Evolutionary conservation across 1,140 invertebrate species (phyloP).

Genomic region (Onthophagus taurus): DNA sequence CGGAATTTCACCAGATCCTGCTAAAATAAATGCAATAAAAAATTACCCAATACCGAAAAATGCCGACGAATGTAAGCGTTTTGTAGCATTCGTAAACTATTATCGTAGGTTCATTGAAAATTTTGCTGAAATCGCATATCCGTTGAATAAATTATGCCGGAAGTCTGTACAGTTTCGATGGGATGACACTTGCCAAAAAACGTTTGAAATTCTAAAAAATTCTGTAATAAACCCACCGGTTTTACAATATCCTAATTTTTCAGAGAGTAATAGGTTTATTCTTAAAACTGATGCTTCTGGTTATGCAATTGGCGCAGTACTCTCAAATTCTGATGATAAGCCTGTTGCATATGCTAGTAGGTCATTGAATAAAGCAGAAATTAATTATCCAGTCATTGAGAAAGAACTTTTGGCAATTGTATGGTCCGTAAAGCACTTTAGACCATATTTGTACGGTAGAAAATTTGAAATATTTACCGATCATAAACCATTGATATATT

Average conservation of each 20-base stretch:
- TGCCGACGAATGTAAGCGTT: not conserved
- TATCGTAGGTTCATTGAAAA: slow-evolving; percentile 7
- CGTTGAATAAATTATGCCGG: not conserved
- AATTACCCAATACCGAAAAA: slow-evolving; percentile 5
- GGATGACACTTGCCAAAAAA: not conserved
- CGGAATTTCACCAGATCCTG: slow-evolving; percentile 21
- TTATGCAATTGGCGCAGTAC: slow-evolving; percentile 4
- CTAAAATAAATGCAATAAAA: slow-evolving; percentile 17
- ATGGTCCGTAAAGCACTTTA: no score
- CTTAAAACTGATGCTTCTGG: no score
- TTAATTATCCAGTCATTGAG: not conserved
- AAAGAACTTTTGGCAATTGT: slow-evolving; percentile 6
- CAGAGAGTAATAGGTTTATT: not conserved
- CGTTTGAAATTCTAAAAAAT: not conserved
- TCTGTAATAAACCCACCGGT: not conserved
- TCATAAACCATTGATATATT: slow-evolving; percentile 1
- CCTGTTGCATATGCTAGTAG: not conserved
- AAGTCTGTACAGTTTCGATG: not conserved
- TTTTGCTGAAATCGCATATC: slow-evolving; percentile 3
- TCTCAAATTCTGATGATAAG: not conserved
- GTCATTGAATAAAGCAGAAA: not conserved
- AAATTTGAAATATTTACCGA: slow-evolving; percentile 1
- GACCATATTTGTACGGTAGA: slow-evolving; percentile 3
- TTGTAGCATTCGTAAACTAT: slow-evolving; percentile 2
- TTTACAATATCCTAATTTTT: slow-evolving; percentile 6